Percentiles rank a stretch among this genome's conserved stretches.
These are phyloP conservation scores for Bubo blakistoni DNA, from an alignment of 2,113 vertebrate species.

Conservation along the genomic window DNA sequence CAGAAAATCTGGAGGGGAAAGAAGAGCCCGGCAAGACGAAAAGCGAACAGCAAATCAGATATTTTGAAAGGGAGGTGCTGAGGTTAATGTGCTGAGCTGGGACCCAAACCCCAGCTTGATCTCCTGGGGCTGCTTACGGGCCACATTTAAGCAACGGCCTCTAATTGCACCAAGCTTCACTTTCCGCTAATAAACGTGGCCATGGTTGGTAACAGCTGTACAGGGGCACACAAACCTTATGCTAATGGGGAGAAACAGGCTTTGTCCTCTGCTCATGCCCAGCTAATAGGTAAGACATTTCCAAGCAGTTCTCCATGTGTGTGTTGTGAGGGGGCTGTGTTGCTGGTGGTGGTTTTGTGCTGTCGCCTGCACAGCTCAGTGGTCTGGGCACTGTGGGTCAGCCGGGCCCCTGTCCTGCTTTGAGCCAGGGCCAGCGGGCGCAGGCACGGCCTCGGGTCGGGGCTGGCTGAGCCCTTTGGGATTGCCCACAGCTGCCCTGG, in stretches of 20 bases:
- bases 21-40: not conserved
- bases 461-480: accelerated
- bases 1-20: not conserved
- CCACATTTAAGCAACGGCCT: not conserved
- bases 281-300: not conserved
- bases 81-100: not conserved
- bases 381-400: not conserved
- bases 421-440: accelerated
- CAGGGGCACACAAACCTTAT: accelerated
- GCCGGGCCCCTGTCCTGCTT: accelerated
- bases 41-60: not conserved
- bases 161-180: not conserved
- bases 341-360: accelerated
- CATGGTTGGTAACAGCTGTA: not conserved
- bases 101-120: accelerated
- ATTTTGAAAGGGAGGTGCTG: not conserved
- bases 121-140: not conserved
- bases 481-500: not conserved
- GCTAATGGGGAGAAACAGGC: accelerated
- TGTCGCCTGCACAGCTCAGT: not conserved
- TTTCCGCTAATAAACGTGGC: accelerated
- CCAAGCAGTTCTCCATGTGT: accelerated
- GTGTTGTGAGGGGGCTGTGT: not conserved
- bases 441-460: not conserved
- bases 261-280: accelerated